Evolutionary conservation across 2,888 invertebrate genomes (phyloP).

Genomic region (Frankliniella fusca): DNA sequence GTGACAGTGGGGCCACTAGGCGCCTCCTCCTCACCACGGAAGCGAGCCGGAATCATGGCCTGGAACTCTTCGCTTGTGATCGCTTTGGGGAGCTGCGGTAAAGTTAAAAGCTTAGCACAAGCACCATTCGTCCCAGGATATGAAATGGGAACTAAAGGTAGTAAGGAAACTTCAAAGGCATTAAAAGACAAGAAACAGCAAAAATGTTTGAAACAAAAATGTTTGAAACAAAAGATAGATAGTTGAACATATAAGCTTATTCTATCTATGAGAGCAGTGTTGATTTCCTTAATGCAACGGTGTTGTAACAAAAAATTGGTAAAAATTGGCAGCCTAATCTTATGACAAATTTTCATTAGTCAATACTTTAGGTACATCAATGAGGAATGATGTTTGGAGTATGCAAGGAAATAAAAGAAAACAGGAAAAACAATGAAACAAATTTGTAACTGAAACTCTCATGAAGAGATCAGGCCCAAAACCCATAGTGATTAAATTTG

Average conservation of each 20-base stretch:
- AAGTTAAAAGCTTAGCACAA: constrained; percentile 23
- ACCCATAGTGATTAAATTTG: constrained; percentile 27
- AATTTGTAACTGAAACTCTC: constrained; percentile 29
- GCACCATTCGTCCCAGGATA: neutral
- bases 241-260: neutral
- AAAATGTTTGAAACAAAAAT: constrained; percentile 3
- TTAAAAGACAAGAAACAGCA: neutral
- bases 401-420: neutral
- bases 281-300: too few relatives aligned
- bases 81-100: constrained; percentile 65
- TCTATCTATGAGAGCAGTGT: too few relatives aligned
- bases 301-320: too few relatives aligned
- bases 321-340: too few relatives aligned
- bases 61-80: constrained; percentile 92
- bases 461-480: constrained; percentile 24
- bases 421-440: constrained; percentile 14
- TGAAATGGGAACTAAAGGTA: neutral
- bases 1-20: constrained; percentile 54
- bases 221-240: neutral
- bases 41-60: constrained; percentile 90
- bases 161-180: neutral
- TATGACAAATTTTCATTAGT: too few relatives aligned
- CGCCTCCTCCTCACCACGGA: constrained; percentile 54
- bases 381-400: neutral
- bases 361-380: too few relatives aligned